A percentile compares a stretch with the other conserved stretches of the same genome.
phyloP scores from a whole-genome alignment of 2,888 invertebrate species.

The Diabrotica balteata region DNA sequence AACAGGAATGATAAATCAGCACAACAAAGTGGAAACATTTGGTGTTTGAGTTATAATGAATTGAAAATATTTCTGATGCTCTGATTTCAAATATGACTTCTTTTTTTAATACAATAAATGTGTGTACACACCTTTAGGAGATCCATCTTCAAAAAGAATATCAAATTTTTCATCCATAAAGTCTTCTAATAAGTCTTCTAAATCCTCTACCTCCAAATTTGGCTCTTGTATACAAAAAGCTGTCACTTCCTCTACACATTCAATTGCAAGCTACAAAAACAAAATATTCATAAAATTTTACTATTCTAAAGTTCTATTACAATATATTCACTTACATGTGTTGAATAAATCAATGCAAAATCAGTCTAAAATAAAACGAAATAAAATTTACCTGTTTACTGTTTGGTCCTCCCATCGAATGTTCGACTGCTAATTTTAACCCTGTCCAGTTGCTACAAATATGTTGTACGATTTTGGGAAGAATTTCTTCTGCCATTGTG shows the following conservation, averaged over 20 bases:
- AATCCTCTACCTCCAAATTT: constrained; percentile 66
- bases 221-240: constrained; percentile 67
- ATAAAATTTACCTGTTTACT: constrained; percentile 68
- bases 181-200: constrained; percentile 72
- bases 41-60: not conserved
- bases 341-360: too few species aligned
- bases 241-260: constrained; percentile 70
- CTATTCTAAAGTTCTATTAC: too few species aligned
- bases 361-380: not conserved
- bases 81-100: too few species aligned
- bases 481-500: constrained; percentile 57
- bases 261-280: constrained; percentile 66
- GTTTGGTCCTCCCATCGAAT: constrained; percentile 75
- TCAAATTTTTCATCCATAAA: constrained; percentile 78
- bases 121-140: constrained; percentile 65
- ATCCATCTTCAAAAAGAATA: constrained; percentile 75
- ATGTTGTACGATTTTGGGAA: constrained; percentile 69
- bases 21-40: constrained; percentile 12
- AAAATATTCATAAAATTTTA: not conserved
- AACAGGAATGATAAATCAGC: not conserved
- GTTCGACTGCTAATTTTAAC: constrained; percentile 74
- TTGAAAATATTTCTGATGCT: not conserved
- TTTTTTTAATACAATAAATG: not conserved
- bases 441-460: constrained; percentile 78
- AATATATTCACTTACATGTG: too few species aligned